A percentile compares a stretch with the other conserved stretches of the same genome.
Evolutionary conservation across 2,113 vertebrate species (phyloP).

Genomic region (Cacatua alba): DNA sequence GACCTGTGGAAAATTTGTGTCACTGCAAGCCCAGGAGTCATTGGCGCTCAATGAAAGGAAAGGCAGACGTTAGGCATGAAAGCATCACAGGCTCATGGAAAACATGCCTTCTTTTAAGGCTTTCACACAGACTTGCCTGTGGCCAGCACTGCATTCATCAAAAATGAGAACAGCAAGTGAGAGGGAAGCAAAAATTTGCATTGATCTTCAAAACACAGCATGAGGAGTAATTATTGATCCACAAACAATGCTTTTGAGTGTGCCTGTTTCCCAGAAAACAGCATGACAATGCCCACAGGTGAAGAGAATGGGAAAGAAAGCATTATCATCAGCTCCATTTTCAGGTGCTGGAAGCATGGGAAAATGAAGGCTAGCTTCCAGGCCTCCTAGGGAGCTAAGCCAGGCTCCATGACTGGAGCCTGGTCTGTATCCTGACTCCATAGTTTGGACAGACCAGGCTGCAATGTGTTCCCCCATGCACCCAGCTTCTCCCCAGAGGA

Average conservation of each 20-base stretch:
- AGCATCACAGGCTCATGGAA: not conserved
- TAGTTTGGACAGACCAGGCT: not conserved
- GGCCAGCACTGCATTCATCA: not conserved
- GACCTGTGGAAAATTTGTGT: not conserved
- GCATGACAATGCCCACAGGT: not conserved
- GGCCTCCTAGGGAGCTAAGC: not conserved
- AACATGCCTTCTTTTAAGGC: not conserved
- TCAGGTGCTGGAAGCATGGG: not conserved
- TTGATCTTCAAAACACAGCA: not conserved
- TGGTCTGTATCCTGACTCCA: not conserved
- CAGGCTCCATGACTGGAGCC: not conserved
- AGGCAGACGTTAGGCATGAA: not conserved
- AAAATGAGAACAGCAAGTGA: slow-evolving; percentile 9
- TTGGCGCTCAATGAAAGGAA: slow-evolving; percentile 45
- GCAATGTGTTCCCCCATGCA: rapidly evolving
- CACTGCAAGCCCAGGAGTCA: slow-evolving; percentile 39
- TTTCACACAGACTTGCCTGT: not conserved
- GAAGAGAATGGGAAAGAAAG: not conserved
- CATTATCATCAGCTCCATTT: not conserved
- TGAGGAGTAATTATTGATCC: slow-evolving; percentile 17
- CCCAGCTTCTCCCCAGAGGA: not conserved
- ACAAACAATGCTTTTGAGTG: not conserved
- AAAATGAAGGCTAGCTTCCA: not conserved
- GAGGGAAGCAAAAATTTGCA: not conserved
- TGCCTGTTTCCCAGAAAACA: not conserved